Base-by-base conservation (phyloP, 2,797 vertebrate species). In the Anableps anableps region DNA sequence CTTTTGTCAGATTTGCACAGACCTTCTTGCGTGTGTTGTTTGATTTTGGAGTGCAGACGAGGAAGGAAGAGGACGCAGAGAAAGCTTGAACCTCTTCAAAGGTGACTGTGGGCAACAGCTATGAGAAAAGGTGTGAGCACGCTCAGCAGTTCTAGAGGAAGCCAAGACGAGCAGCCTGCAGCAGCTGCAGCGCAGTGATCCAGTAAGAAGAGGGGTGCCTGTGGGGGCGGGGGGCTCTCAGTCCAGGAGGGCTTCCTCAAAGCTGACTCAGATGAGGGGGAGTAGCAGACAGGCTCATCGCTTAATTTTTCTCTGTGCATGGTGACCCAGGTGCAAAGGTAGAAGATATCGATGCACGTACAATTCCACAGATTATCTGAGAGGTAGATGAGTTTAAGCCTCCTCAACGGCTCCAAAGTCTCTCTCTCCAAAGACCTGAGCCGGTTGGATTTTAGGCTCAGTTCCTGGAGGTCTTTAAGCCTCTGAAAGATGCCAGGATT, bases 321-420 rank as follows among this genome's bases (percentile, higher is more conserved):
- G 23, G 51, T 60, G 17, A 92, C 75, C 95, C 95, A 96, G 73
- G 74, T 75, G 73, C 91, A 91, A 79, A 94, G 72, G 85, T 94
- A 89, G 17, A 76, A 48, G 34, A 86, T 82, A 1, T 73, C 55
- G 4, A 36, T 31, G 50, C 84, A 84, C 75, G 78, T 81, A 50
- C 95, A 95, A 55, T 94, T 77, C 95, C 94, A 96, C 74, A 79
- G 38, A 45, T 96, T 94, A 23, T 53, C 88, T 1, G 89, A 85
- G 73, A 96, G 88, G 72, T 88, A 41, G 29, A 94, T 48, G 1
- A 1, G 11, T 1, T 9, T 80, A 1, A 93, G 79, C 5, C 72
- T 88, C 13, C 0, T 47, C 73, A 95, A 74, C 73, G 80, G 71
- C 31, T 80, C 84, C 55, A 96, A 75, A 6, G 92, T 91, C 34